Evolutionary conservation across 2,888 invertebrate species (phyloP), one percentile per base, ranked within the genome.

Genomic region (Gortyna flavago): DNA sequence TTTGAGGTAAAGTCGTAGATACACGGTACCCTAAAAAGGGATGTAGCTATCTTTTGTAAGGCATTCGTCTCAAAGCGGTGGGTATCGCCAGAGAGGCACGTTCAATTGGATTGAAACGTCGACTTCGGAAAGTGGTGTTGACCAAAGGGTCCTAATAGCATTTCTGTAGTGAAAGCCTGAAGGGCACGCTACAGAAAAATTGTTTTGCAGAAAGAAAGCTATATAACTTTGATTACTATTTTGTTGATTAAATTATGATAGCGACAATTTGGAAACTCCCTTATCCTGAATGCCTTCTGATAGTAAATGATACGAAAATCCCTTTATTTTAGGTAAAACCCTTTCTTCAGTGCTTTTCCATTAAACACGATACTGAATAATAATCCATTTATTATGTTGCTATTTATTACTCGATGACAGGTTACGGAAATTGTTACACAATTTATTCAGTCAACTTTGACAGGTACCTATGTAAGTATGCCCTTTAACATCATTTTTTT

Each of bases 81-180:
- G 90, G 88, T 93, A 91, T 92, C 89, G 90, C 85, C 86, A 86
- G 89, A 88, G 90, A 87, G 91, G 90, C 93, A 92, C 93, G 92
- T 93, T 92, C 93, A 94, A 95, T 95, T 94, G 94, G 93, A 95
- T 95, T 94, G 94, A 93, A 94, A 92, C 92, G 93, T 93, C 90
- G 91, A 88, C 90, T 90, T 86, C 87, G 90, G 90, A 90, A 83
- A 93, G 91, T 91, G 92, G 89, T 91, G 89, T 90, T 89, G 89
- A 87, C 89, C 91, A 91, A 91, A 93, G 92, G 93, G 93, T 91
- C 94, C 92, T 95, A 95, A 95, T 95, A 93, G 93, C 93, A 94
- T 95, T 95, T 95, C 92, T 94, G 91, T 92, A 92, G 93, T 86
- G 86, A 90, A 91, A 87, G 90, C 89, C 89, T 89, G 87, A 92